A percentile compares a stretch with the other conserved stretches of the same genome.
Evolutionary conservation across 2,888 invertebrate genomes (phyloP).

Genomic region (Agrotis puta): DNA sequence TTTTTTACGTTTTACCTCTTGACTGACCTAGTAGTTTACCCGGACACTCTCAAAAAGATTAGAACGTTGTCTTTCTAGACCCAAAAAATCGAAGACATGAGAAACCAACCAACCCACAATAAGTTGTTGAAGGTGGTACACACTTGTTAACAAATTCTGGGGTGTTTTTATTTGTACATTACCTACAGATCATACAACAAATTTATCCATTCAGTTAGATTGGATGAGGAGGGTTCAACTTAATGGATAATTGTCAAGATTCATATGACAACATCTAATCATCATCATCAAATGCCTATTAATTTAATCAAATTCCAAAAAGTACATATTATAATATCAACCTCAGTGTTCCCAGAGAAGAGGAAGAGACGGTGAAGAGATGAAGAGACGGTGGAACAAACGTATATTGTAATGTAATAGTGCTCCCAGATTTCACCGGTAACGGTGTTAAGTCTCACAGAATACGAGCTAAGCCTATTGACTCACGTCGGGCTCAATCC

Average conservation of each 20-base stretch:
- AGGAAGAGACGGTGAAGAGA: too few relatives aligned
- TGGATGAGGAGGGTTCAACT: background rate
- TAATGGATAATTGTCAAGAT: too few relatives aligned
- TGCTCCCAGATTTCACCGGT: background rate
- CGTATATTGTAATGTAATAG: slow-evolving; percentile 5
- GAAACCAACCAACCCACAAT: too few relatives aligned
- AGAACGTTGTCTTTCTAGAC: too few relatives aligned
- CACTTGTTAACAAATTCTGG: background rate
- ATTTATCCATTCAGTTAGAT: too few relatives aligned
- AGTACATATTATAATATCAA: background rate
- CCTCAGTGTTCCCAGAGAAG: background rate
- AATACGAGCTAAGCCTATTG: slow-evolving; percentile 7
- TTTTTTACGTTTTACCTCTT: too few relatives aligned
- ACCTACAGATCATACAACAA: background rate
- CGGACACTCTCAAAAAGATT: too few relatives aligned
- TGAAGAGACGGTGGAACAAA: background rate
- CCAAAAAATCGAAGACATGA: too few relatives aligned
- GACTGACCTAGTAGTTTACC: too few relatives aligned
- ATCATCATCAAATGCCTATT: background rate
- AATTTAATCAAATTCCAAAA: background rate
- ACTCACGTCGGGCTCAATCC: background rate
- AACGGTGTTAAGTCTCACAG: background rate
- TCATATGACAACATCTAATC: background rate
- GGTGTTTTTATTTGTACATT: background rate
- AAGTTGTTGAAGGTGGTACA: too few relatives aligned